These are phyloP conservation scores for Hippopotamyrus pictus DNA, from an alignment of 2,797 vertebrate species.

Conservation along the genomic window DNA sequence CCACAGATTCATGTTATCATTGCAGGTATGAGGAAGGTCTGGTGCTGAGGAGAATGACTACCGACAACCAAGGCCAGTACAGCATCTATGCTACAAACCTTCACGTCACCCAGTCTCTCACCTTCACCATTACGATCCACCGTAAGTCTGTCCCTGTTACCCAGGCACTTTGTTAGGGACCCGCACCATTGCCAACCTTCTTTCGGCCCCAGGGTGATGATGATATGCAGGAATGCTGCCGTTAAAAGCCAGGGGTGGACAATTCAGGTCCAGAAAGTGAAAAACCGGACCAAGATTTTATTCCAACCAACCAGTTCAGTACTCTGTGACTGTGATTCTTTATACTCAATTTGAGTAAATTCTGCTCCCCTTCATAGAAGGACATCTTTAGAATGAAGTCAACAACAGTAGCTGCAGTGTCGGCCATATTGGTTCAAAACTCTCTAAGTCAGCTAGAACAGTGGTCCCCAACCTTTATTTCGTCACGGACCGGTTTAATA, in stretches of 20 bases:
- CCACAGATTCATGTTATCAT: not conserved
- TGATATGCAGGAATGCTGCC: not conserved
- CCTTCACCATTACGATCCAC: conserved; percentile 62
- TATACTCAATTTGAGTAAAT: not conserved
- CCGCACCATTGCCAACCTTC: not conserved
- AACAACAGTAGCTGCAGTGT: not conserved
- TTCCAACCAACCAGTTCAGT: not conserved
- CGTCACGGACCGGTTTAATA: too few relatives aligned
- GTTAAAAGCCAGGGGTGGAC: not conserved
- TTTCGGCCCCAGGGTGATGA: not conserved
- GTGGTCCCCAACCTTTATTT: too few relatives aligned
- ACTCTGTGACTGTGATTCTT: not conserved
- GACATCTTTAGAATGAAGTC: not conserved
- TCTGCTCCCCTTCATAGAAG: not conserved
- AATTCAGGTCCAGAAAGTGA: not conserved
- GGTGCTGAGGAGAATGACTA: conserved; percentile 56
- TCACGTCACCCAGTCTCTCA: conserved; percentile 42
- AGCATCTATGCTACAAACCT: conserved; percentile 57
- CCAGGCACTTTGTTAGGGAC: not conserved
- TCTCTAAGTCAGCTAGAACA: not conserved
- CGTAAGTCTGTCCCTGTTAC: conserved; percentile 58
- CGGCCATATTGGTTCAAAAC: not conserved
- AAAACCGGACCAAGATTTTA: not conserved
- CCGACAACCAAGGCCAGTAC: conserved; percentile 67
- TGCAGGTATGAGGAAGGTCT: conserved; percentile 58